A percentile compares a stretch with the other conserved stretches of the same genome.
Evolutionary conservation across 2,113 vertebrate species (phyloP).

Genomic region (Naja naja): DNA sequence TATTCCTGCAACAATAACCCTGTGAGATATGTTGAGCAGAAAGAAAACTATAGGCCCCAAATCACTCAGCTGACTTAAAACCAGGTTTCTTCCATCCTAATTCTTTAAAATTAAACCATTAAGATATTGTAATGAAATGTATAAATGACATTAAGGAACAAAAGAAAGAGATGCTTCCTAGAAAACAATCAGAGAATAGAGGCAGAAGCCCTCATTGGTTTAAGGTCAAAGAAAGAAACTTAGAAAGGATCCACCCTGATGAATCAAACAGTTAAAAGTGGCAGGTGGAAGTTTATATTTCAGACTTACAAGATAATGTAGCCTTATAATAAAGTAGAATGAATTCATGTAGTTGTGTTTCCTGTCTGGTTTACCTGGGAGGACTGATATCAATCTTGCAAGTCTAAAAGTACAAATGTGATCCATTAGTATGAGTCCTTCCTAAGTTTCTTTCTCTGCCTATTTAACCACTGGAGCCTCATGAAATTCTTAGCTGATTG

Average conservation of each 20-base stretch:
- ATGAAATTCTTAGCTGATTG: not conserved
- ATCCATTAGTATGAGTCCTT: not conserved
- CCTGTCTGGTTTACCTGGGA: not conserved
- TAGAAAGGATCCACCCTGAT: not conserved
- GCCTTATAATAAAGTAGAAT: not conserved
- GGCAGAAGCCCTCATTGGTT: not conserved
- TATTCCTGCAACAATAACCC: not conserved
- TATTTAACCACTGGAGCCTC: not conserved
- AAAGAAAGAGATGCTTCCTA: not conserved
- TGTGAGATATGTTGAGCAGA: not conserved
- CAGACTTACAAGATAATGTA: not conserved
- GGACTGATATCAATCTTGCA: not conserved
- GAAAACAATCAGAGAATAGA: not conserved
- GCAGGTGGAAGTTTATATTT: not conserved
- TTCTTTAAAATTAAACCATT: not conserved
- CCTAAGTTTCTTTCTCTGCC: not conserved
- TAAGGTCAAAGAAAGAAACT: not conserved
- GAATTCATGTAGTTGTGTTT: not conserved
- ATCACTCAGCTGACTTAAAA: not conserved
- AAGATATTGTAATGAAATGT: not conserved
- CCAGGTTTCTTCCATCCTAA: not conserved
- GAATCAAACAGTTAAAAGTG: not conserved
- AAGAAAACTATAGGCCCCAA: not conserved
- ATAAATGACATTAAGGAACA: not conserved
- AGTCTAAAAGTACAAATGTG: not conserved